Evolutionary conservation across 2,888 invertebrate genomes (phyloP), one percentile per base, ranked within the genome.

Genomic region (Microplitis deprimator): DNA sequence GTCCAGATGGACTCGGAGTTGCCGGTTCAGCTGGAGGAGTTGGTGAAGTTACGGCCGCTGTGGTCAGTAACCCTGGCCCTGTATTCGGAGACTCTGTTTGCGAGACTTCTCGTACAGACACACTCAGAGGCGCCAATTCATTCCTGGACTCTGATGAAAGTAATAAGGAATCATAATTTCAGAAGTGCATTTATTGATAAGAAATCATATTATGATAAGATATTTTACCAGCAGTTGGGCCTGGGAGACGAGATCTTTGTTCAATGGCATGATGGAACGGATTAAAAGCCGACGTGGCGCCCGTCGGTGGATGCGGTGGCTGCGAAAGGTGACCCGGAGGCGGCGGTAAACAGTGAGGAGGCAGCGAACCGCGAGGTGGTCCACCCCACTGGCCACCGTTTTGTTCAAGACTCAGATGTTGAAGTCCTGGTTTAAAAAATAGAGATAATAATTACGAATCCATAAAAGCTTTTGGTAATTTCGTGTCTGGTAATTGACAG

Each of bases 321-420:
- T 87, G 87, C 78, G 87, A 85, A 79, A 86, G 87, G 81, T 86
- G 87, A 82, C 85, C 85, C 20, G 87, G 89, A 39, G 90, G 90
- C 69, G 89, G 89, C 73, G 90, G 90, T 82, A 89, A 87, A 86
- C 90, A 89, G 81, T 89, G 89, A 77, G 88, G 88, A 74, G 89
- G 89, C 79, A 88, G 79, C 78, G 87, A 87, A 75, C 88, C 87
- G 77, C 88, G 86, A 38, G 88, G 86, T 78, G 88, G 83, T 79
- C 87, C 88, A 81, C 87, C 88, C 88, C 89, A 90, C 68, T 89
- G 86, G 40, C 87, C 84, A 68, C 87, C 86, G 82, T 89, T 86
- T 83, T 89, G 89, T 69, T 89, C 89, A 77, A 89, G 83, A 76
- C 89, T 83, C 84, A 89, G 84, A 82, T 89, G 89, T 80, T 88